phyloP scores from a whole-genome alignment of 2,888 invertebrate species.

The Scaptomyza caliginosa region DNA sequence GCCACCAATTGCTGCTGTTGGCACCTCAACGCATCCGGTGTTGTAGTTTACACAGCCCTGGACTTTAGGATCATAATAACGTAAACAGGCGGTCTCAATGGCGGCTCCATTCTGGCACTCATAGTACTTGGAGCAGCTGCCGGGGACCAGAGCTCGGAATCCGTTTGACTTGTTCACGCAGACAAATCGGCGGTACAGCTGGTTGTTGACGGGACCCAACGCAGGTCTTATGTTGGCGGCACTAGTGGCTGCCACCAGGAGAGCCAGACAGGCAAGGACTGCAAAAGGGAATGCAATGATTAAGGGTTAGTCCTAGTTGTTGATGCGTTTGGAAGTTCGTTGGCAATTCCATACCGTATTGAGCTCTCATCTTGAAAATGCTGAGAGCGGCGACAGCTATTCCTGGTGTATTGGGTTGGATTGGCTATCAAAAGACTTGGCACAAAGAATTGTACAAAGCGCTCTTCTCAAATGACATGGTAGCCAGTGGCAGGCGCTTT shows the following conservation, averaged over 20 bases:
- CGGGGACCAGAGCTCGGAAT: slow-evolving; percentile 77
- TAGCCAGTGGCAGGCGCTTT: slow-evolving; percentile 38
- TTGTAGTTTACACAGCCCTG: slow-evolving; percentile 70
- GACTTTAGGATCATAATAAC: slow-evolving; percentile 65
- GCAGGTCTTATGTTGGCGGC: slow-evolving; percentile 60
- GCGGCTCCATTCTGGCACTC: slow-evolving; percentile 72
- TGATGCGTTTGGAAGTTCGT: background rate
- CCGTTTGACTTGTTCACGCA: slow-evolving; percentile 75
- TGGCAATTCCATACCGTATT: slow-evolving; percentile 45
- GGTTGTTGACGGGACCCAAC: slow-evolving; percentile 57
- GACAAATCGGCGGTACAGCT: slow-evolving; percentile 71
- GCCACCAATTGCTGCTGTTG: background rate
- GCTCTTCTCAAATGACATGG: slow-evolving; percentile 53
- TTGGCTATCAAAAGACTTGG: slow-evolving; percentile 27
- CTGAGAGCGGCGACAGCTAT: slow-evolving; percentile 39
- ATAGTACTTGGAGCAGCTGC: slow-evolving; percentile 80
- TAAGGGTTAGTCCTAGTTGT: slow-evolving; percentile 13
- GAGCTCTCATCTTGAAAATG: slow-evolving; percentile 47
- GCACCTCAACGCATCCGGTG: slow-evolving; percentile 70
- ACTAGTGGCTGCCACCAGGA: slow-evolving; percentile 36
- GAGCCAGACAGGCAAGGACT: slow-evolving; percentile 54
- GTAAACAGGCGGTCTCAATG: slow-evolving; percentile 57
- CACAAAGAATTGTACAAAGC: slow-evolving; percentile 27
- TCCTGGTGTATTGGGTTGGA: slow-evolving; percentile 27
- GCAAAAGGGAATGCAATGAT: background rate